Base-by-base conservation (phyloP, 2,888 invertebrate genomes). In the Muscina levida region DNA sequence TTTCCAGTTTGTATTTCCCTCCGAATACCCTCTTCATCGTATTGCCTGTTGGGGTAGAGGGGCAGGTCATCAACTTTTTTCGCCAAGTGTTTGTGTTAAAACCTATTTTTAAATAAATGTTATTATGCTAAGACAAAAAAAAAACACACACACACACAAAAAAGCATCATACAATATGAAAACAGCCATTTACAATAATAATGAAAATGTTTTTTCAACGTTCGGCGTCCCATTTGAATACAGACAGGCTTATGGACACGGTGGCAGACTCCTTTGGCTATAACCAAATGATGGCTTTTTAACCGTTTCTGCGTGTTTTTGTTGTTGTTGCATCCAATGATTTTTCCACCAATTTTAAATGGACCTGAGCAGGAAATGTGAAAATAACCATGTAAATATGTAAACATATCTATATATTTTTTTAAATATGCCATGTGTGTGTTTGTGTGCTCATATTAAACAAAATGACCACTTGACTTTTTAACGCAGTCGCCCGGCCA, bases 401-500 rank as follows among this genome's bases (percentile, higher is more conserved):
- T 56, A 31, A 15, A 15, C 26, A 31, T 44, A 44, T 44, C 3
- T 44, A 44, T 44, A 31, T 15, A 48, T 15, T 11, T 48, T 48
- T 44, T 2, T 44, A 44, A 8, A 8, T n/a, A n/a, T n/a, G n/a
- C 22, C 10, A 37, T 51, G 48, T 51, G 8, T 68, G 48, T 68
- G 46, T 70, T 70, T 72, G 66, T 70, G 72, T 81, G 8, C 31
- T 5, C 8, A 72, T 72, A 77, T 81, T 72, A 77, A 81, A 81
- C 72, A 74, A 74, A 75, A 81, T 81, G 72, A 77, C 81, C 81
- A 81, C 81, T 81, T 81, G 81, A 81, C 81, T 81, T 81, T 77
- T 81, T 81, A 39, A 59, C 74, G 67, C 39, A 67, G 66, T 56
- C 59, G 57, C 24, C 19, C 19, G 19, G 1, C 15, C 11, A n/a